Evolutionary conservation across 2,113 vertebrate genomes (phyloP).

Genomic region (Lagenorhynchus albirostris): DNA sequence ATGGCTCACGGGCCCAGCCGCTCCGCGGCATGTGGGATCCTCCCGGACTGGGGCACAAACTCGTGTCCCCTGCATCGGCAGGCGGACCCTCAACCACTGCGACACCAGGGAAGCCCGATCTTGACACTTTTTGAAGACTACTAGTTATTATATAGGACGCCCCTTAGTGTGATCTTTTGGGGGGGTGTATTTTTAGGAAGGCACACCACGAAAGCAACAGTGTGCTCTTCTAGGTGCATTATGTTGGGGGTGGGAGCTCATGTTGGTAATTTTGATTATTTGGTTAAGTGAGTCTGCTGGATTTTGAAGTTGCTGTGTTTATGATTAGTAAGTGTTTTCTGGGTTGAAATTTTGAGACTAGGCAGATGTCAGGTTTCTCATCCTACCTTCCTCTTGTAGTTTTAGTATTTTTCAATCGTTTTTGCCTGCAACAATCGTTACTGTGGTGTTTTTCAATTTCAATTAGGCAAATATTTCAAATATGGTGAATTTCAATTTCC

Average conservation of each 20-base stretch:
- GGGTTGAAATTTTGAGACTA: background rate
- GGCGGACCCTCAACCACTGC: too few species aligned
- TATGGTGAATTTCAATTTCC: background rate
- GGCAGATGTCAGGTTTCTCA: background rate
- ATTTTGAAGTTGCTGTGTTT: background rate
- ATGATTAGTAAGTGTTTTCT: background rate
- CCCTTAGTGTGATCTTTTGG: background rate
- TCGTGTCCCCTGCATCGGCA: too few species aligned
- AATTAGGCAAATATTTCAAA: background rate
- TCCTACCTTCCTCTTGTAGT: background rate
- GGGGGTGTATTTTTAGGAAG: background rate
- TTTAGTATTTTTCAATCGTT: background rate
- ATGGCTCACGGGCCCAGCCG: too few species aligned
- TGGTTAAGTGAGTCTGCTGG: background rate
- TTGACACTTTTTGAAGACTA: background rate
- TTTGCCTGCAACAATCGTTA: background rate
- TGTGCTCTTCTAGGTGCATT: background rate
- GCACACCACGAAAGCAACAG: background rate
- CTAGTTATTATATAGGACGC: background rate
- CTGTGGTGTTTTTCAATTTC: background rate
- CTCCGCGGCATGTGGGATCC: too few species aligned
- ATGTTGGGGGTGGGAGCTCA: accelerated
- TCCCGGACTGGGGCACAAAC: too few species aligned
- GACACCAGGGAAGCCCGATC: background rate
- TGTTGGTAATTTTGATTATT: background rate